Evolutionary conservation across 2,888 invertebrate species (phyloP).

Genomic region (Nomada fabriciana): DNA sequence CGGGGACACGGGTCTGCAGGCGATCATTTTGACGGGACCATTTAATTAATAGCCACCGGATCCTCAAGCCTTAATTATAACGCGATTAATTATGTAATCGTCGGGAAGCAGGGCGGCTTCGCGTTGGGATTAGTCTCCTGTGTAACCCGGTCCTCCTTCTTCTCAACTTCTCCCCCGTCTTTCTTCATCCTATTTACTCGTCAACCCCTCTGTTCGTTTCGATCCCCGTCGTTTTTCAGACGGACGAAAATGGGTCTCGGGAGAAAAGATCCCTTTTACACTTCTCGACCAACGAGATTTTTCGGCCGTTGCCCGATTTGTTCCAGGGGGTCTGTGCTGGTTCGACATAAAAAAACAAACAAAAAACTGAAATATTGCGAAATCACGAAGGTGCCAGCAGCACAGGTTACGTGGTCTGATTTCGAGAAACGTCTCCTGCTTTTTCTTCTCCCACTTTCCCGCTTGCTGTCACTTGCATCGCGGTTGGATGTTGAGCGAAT

Average conservation of each 20-base stretch:
- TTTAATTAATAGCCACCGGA: slow-evolving; percentile 65
- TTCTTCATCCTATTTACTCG: background rate
- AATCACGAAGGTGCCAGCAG: slow-evolving; percentile 68
- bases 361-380: slow-evolving; percentile 50
- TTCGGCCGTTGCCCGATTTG: slow-evolving; percentile 34
- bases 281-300: slow-evolving; percentile 53
- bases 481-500: slow-evolving; percentile 67
- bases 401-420: slow-evolving; percentile 69
- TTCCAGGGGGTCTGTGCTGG: slow-evolving; percentile 37
- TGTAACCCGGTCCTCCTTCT: slow-evolving; percentile 1
- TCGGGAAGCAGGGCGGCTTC: slow-evolving; percentile 31
- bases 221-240: slow-evolving; percentile 17
- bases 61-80: slow-evolving; percentile 60
- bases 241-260: slow-evolving; percentile 52
- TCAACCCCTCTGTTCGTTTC: background rate
- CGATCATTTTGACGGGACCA: slow-evolving; percentile 56
- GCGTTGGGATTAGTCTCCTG: slow-evolving; percentile 24
- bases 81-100: slow-evolving; percentile 67
- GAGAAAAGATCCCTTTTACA: slow-evolving; percentile 41
- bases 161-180: background rate
- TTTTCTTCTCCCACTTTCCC: slow-evolving; percentile 8
- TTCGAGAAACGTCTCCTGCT: slow-evolving; percentile 48
- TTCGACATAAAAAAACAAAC: slow-evolving; percentile 46
- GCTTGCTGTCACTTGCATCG: slow-evolving; percentile 70
- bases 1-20: slow-evolving; percentile 32